Base-by-base conservation (phyloP, 2,888 invertebrate genomes). In the Agrochola lota region DNA sequence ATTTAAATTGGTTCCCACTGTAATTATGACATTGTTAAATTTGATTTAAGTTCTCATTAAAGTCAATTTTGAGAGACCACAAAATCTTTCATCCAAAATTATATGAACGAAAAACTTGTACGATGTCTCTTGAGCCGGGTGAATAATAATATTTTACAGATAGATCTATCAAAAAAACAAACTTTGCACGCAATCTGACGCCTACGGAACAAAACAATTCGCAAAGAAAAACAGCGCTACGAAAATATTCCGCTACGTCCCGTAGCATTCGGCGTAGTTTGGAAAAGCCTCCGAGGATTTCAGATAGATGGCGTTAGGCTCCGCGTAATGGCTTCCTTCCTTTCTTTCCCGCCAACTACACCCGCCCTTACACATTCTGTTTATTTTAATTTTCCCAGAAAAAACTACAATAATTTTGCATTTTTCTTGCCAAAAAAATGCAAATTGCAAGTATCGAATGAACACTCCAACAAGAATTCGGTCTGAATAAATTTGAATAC, bases 291-390 rank as follows among this genome's bases (percentile, higher is more conserved):
- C 96, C 94, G 93, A 94, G 95, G 95, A 94, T 95, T 94, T 95
- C 85, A 94, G 95, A 95, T 96, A 96, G 96, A 96, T 96, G 96
- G 96, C 96, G 96, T 95, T 96, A 95, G 93, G 93, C 91, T 93
- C 88, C 92, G 90, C 91, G 87, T 95, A 95, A 95, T 94, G 90
- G 91, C 91, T 91, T 92, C 92, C 92, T 89, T 88, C 89, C 89
- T 88, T 89, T 88, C 85, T 86, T 89, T 85, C 83, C 90, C 88
- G 81, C 86, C 84, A 88, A 90, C 89, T 88, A 87, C 80, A 80
- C 75, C 80, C 80, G 77, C 86, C 88, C 79, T 83, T 81, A 86
- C 82, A 81, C 84, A 78, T 88, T 85, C 68, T 69, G 80, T 75
- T 73, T 52, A 89, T 91, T 89, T 84, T 88, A 88, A 91, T 90